Evolutionary conservation across 2,888 invertebrate genomes (phyloP), one percentile per base, ranked within the genome.

Genomic region (Zele albiditarsus): DNA sequence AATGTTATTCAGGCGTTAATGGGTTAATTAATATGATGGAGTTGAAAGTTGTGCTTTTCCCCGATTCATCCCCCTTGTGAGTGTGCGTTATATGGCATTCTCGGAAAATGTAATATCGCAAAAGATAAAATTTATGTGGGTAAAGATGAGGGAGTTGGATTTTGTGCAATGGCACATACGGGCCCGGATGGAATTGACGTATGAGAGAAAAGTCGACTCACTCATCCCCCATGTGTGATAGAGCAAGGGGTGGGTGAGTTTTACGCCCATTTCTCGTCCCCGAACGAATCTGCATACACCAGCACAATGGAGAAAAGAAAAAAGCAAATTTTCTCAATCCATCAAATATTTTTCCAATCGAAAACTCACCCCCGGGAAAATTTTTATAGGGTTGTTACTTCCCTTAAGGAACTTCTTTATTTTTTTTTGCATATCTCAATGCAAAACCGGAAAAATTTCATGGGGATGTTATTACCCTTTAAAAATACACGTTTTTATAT

Each of bases 61-160:
- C 8, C 8, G 10, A 42, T 38, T 58, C 33, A 20, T 62, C 33
- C 31, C 63, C 14, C 33, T 49, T n/a, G 25, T 27, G n/a, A 62
- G 31, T 49, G 27, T 60, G 25, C 53, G 49, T 73, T 73, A 53
- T 67, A 49, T 53, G 20, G 25, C 42, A 62, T 63, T 73, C 16
- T 25, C 16, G 1, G 2, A 74, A 25, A 25, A 49, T 57, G 69
- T 46, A 46, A 46, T 46, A 46, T 46, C 46, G 46, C 46, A 46
- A 46, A 46, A 46, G 46, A 46, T 46, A 46, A 46, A 46, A 46
- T 46, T 46, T 46, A 46, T 46, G 46, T 46, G 46, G 46, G n/a
- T 46, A 46, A 46, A 46, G n/a, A n/a, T 16, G 46, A 14, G 46
- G 16, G n/a, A n/a, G 38, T 38, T 38, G n/a, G 46, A 4, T n/a